These are phyloP conservation scores for Marronus borbonicus DNA, from an alignment of 2,888 invertebrate genomes.

Conservation along the genomic window DNA sequence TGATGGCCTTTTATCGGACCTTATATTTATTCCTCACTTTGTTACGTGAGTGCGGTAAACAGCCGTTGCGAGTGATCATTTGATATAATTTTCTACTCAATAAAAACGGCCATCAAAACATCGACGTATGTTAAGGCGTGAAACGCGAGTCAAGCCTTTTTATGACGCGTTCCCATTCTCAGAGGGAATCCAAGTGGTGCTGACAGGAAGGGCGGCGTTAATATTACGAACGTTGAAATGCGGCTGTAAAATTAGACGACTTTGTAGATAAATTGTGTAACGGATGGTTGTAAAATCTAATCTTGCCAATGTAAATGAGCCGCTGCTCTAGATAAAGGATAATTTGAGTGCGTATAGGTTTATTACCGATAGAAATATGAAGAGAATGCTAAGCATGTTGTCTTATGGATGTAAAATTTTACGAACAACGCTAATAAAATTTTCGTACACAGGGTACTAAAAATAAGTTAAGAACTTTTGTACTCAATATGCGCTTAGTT, in stretches of 20 bases:
- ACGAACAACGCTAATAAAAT: slow-evolving; percentile 14
- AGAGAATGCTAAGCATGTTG: neutral
- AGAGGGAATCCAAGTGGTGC: slow-evolving; percentile 19
- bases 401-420: slow-evolving; percentile 17
- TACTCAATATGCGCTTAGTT: neutral
- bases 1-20: slow-evolving; percentile 20
- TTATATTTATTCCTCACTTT: slow-evolving; percentile 32
- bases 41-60: slow-evolving; percentile 39
- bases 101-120: slow-evolving; percentile 38
- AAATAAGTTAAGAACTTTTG: neutral
- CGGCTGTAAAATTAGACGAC: slow-evolving; percentile 39
- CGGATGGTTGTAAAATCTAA: slow-evolving; percentile 34
- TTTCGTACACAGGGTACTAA: neutral
- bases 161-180: slow-evolving; percentile 26
- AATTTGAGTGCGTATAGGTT: neutral
- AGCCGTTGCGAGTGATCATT: slow-evolving; percentile 42
- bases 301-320: slow-evolving; percentile 29
- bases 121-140: slow-evolving; percentile 38
- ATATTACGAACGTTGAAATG: slow-evolving; percentile 32
- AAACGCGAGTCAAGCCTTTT: slow-evolving; percentile 35
- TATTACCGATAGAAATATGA: neutral
- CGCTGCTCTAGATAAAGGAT: neutral
- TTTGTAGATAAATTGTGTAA: slow-evolving; percentile 34
- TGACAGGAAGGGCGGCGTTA: slow-evolving; percentile 20
- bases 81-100: slow-evolving; percentile 41